Evolutionary conservation across 2,797 vertebrate species (phyloP), one percentile per base, ranked within the genome.

Genomic region (Syngnathus rostellatus): DNA sequence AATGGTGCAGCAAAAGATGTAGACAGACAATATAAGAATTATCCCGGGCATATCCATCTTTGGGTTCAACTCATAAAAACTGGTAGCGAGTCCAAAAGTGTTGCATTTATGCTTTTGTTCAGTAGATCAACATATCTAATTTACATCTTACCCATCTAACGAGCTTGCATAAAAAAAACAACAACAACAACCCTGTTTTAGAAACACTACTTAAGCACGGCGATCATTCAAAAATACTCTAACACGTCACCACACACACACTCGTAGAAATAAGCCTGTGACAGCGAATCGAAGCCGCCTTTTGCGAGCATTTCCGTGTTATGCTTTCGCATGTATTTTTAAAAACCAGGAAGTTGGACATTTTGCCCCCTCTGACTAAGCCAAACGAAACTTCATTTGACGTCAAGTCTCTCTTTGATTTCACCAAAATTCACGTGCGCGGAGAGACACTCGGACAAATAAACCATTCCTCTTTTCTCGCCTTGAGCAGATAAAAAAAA

Each of bases 181-280:
- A 72, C n/a, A 67, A 64, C n/a, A 21, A 19, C 50, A 40, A 73
- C 75, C 68, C 73, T 74, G 74, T 78, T 76, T 76, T 69, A 77
- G 73, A 79, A 83, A 80, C 76, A 76, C 75, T 63, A 81, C 75
- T 71, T 75, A 72, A 81, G 75, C 78, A 83, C 80, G 81, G 40
- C 41, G 9, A 77, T 76, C 78, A 78, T 72, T 69, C 63, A 80
- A 82, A 83, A 86, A 84, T 80, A 85, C 73, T 88, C 76, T 76
- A 83, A 73, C 60, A 82, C 70, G 73, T 46, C 72, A 80, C 68
- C 81, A 68, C 74, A 80, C 72, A 81, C 68, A 74, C 81, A 71
- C 64, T 73, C 41, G 25, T 2, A 7, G 69, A 77, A 79, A 81
- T 53, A 73, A 77, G 66, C 75, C 59, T 55, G 63, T 65, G 71